Conservation (phyloP, 2,797 vertebrate genomes). For the Acrocephalus scirpaceus region DNA sequence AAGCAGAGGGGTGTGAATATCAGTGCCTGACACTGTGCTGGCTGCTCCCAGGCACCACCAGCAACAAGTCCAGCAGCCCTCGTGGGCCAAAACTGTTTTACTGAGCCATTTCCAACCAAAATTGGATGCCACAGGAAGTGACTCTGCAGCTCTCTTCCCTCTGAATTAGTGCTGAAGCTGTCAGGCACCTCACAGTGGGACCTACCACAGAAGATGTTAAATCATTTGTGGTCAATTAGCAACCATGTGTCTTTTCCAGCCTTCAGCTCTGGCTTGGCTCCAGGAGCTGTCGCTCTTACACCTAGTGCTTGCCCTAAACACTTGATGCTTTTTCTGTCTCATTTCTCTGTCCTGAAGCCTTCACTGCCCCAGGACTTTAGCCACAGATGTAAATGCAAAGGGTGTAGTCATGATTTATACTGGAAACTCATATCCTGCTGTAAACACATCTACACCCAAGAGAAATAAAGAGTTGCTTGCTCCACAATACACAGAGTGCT, state of each 20-base stretch:
- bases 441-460: background rate
- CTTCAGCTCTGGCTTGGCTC: background rate
- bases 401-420: background rate
- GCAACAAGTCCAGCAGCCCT: background rate
- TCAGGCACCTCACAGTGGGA: background rate
- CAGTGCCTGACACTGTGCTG: fast-evolving
- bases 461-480: background rate
- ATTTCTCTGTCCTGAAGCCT: background rate
- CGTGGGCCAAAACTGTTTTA: background rate
- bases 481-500: background rate
- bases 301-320: background rate
- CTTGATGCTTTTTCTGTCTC: background rate
- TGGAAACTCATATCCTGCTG: background rate
- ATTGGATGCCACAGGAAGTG: background rate
- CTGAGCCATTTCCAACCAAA: background rate
- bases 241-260: background rate
- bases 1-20: background rate
- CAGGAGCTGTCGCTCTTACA: background rate
- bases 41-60: background rate
- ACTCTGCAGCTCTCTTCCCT: background rate
- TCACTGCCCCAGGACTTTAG: background rate
- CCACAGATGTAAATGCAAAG: background rate
- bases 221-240: background rate
- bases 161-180: background rate
- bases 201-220: background rate